Base-by-base conservation (phyloP, 2,888 invertebrate genomes). In the Volucella inanis region DNA sequence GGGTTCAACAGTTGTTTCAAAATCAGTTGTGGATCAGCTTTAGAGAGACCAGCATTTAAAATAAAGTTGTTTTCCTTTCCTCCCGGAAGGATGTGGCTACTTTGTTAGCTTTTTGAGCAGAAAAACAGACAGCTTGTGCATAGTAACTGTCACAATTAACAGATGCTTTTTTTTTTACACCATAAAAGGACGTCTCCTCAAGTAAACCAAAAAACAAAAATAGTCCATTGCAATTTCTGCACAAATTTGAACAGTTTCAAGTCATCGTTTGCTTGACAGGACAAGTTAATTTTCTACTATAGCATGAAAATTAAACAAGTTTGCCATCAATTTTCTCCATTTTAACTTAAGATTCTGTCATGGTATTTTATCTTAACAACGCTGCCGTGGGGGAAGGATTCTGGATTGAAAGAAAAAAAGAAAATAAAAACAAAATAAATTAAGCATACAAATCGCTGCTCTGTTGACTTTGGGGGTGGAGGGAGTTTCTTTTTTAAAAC, bases 231-330 rank as follows among this genome's bases (percentile, higher is more conserved):
- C 54, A 39, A 71, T 52, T 55, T 71, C 31, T 59, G 9, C n/a
- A 41, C 43, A 14, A 74, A 62, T 68, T 74, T 68, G 14, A 67
- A 61, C 52, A 31, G 49, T 70, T 67, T 45, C 39, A 18, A 70
- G 59, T 70, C 45, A 49, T 59, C 50, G 41, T 47, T 59, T 43
- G 31, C 50, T 31, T 3, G 55, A 47, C 47, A 50, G 68, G 57
- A 70, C 71, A 67, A 80, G 71, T 85, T 80, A 72, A 85, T 80
- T 80, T 80, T 67, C 59, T 49, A 67, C 80, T 77, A n/a, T n/a
- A 77, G 65, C 80, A 62, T 81, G 64, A 47, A 81, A 86, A 81
- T 81, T 86, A 81, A 77, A 81, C 77, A 81, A 86, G 85, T 81
- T 86, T 83, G 68, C 68, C 81, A 80, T 86, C 74, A 80, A 86